These are phyloP conservation scores for Spisula solida DNA, from an alignment of 2,888 invertebrate genomes.

Conservation along the genomic window DNA sequence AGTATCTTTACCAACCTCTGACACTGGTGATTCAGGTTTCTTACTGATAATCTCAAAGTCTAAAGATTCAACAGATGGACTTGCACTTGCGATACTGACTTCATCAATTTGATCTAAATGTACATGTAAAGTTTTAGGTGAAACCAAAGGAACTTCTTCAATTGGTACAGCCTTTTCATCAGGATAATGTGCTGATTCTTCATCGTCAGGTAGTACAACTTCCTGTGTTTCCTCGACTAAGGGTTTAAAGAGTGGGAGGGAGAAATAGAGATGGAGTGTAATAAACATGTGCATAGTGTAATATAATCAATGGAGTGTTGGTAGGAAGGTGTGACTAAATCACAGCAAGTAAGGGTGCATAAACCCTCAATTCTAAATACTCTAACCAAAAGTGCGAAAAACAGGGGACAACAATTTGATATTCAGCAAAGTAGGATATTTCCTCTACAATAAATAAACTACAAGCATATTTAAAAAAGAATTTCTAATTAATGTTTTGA, in stretches of 20 bases:
- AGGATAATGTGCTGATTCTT: conserved; percentile 60
- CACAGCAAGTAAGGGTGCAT: neutral
- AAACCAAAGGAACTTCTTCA: conserved; percentile 69
- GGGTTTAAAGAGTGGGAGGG: conserved; percentile 42
- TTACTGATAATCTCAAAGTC: conserved; percentile 55
- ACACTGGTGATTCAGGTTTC: conserved; percentile 20
- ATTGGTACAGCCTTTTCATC: conserved; percentile 68
- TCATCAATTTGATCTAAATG: conserved; percentile 62
- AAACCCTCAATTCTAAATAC: neutral
- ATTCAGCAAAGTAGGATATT: too few species aligned
- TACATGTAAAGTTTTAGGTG: conserved; percentile 41
- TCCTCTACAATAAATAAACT: too few species aligned
- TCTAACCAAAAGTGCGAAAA: too few species aligned
- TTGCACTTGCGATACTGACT: conserved; percentile 51
- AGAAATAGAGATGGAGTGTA: conserved; percentile 25
- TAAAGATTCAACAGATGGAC: conserved; percentile 54
- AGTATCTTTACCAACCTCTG: conserved; percentile 25
- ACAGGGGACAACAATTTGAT: too few species aligned
- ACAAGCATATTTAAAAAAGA: too few species aligned
- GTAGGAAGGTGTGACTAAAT: neutral
- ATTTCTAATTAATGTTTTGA: too few species aligned
- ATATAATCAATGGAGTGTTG: neutral
- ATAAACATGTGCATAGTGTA: conserved; percentile 3
- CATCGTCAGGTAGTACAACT: conserved; percentile 50
- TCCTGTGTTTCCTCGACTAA: conserved; percentile 49